A percentile compares a stretch with the other conserved stretches of the same genome.
phyloP scores from a whole-genome alignment of 2,797 vertebrate genomes.

The Heterohyrax brucei region DNA sequence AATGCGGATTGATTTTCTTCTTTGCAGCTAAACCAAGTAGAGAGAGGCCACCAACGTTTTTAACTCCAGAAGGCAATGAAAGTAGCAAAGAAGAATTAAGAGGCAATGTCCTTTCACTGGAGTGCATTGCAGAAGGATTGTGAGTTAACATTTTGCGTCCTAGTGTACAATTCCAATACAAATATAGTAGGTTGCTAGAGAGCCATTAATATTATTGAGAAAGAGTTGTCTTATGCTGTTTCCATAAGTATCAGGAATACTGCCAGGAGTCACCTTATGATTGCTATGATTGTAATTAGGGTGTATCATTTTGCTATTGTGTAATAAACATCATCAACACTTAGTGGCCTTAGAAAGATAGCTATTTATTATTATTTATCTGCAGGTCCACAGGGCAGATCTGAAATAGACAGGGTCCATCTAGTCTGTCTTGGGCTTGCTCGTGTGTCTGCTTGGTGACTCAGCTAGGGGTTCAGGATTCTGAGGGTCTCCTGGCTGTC shows the following conservation, averaged over 20 bases:
- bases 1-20: conserved; percentile 77
- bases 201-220: background rate
- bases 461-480: background rate
- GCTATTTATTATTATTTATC: background rate
- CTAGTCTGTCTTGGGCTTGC: background rate
- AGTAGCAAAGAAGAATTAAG: conserved; percentile 96
- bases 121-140: conserved; percentile 98
- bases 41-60: conserved; percentile 94
- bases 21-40: conserved; percentile 93
- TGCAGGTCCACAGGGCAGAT: background rate
- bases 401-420: background rate
- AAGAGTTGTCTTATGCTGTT: conserved; percentile 21
- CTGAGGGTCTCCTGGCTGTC: background rate
- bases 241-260: conserved; percentile 39
- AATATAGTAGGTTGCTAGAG: background rate
- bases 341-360: conserved; percentile 20
- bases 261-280: background rate
- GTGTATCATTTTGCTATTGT: background rate
- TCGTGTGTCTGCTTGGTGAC: background rate
- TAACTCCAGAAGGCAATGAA: conserved; percentile 93
- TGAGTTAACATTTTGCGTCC: conserved; percentile 91
- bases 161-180: conserved; percentile 39
- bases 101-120: conserved; percentile 96
- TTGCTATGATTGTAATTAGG: conserved; percentile 16
- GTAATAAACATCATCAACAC: conserved; percentile 12